phyloP scores from a whole-genome alignment of 2,797 vertebrate species.

The Leptatherina wallacei region DNA sequence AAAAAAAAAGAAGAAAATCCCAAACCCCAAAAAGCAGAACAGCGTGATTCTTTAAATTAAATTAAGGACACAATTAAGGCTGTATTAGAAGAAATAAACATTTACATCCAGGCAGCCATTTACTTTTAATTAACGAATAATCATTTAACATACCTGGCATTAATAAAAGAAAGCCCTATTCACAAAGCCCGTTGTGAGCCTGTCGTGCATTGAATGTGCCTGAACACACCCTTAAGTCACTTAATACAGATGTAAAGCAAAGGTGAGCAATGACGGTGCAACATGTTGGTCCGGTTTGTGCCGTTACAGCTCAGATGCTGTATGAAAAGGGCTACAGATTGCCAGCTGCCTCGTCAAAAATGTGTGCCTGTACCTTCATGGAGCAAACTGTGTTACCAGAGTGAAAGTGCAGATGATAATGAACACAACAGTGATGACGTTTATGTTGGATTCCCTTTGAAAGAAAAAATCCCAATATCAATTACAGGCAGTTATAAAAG shows the following conservation, averaged over 20 bases:
- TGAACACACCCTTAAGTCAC: background rate
- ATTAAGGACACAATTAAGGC: background rate
- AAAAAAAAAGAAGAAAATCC: background rate
- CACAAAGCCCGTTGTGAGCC: background rate
- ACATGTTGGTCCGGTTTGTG: background rate
- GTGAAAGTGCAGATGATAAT: conserved; percentile 17
- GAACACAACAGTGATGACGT: background rate
- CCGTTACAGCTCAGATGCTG: background rate
- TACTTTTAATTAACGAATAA: conserved; percentile 8
- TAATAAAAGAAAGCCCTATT: conserved; percentile 4
- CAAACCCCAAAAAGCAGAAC: background rate
- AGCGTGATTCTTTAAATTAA: conserved; percentile 1
- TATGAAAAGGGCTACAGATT: background rate
- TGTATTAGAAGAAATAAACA: conserved; percentile 28
- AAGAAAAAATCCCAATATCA: conserved; percentile 4
- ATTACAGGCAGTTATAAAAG: conserved; percentile 10
- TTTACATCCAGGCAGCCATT: conserved; percentile 1
- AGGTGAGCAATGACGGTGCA: background rate
- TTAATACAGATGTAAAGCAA: background rate
- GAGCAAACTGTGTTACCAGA: background rate
- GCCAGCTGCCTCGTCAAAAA: background rate
- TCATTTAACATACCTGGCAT: background rate
- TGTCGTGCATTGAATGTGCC: background rate
- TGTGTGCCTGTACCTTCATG: conserved; percentile 2
- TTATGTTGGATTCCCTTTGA: conserved; percentile 12